A percentile compares a stretch with the other conserved stretches of the same genome.
Conservation (phyloP, 2,888 invertebrate genomes). For the Lapara coniferarum region DNA sequence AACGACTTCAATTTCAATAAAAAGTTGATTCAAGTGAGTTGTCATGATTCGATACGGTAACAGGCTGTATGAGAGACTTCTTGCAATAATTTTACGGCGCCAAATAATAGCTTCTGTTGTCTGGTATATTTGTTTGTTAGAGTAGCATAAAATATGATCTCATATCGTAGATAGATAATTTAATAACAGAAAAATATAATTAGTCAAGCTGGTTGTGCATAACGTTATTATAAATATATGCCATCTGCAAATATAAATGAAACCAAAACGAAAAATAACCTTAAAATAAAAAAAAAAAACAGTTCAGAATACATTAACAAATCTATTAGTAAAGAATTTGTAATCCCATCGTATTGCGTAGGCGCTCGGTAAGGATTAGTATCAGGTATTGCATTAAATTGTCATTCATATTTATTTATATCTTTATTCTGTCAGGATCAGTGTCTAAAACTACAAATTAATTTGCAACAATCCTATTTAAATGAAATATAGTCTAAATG, state of each 20-base stretch:
- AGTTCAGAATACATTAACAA: neutral
- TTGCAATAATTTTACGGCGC: too few species aligned
- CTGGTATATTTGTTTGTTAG: too few species aligned
- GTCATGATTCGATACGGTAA: neutral
- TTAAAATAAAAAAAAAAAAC: neutral
- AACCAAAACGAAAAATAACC: neutral
- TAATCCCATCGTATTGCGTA: neutral
- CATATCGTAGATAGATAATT: too few species aligned
- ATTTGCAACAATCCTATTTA: neutral
- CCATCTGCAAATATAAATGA: neutral
- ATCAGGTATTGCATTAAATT: neutral
- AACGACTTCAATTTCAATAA: neutral
- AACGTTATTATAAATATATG: too few species aligned
- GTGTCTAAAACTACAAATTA: constrained; percentile 10
- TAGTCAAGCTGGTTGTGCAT: too few species aligned
- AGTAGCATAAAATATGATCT: too few species aligned
- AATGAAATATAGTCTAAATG: constrained; percentile 16
- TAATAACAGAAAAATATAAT: too few species aligned
- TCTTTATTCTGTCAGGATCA: constrained; percentile 14
- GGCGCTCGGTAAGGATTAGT: neutral
- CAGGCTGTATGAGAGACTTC: neutral
- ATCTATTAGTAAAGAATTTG: neutral
- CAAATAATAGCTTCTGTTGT: too few species aligned
- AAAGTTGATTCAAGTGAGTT: neutral
- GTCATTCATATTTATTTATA: constrained; percentile 14